Evolutionary conservation across 2,888 invertebrate genomes (phyloP), one percentile per base, ranked within the genome.

Genomic region (Mesorhabditis belari): DNA sequence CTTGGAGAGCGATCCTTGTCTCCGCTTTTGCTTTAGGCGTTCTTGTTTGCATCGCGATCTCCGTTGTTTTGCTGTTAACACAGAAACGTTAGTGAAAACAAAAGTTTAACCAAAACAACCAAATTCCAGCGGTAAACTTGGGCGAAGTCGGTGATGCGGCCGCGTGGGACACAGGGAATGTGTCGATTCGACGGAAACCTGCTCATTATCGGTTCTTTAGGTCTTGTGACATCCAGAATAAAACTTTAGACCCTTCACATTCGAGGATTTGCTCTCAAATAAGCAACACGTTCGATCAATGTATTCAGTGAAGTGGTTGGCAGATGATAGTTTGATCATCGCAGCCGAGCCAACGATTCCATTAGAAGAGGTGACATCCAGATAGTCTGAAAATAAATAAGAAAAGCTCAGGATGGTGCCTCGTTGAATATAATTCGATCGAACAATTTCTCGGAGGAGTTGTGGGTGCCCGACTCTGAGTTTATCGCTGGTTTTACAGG

Each of bases 51-150:
- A 58, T 69, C 4, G 54, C 64, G 3, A 49, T 66, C 23, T 64
- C 66, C 4, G 54, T 66, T 5, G 61, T 57, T 27, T 51, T 69
- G 4, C 60, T 69, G 23, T 35, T 66, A 35, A 69, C 69, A 29
- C 69, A 69, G 50, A 64, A 63, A 66, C 69, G 69, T 69, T 12
- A 51, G 65, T 60, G 44, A 28, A 17, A n/a, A 35, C 6, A 24
- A 35, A 19, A 19, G 12, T 26, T 17, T 6, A 29, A 54, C 12
- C 55, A 27, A 9, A 19, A 56, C 49, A 4, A 21, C 50, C 23
- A 25, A 49, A n/a, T 63, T 68, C 51, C 56, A 68, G 68, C 68
- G 56, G 62, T 68, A 55, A 64, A 64, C 56, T 59, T 68, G 52
- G 57, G 55, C 27, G 24, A 35, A 9, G 35, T 35, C 4, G 27